A percentile compares a stretch with the other conserved stretches of the same genome.
phyloP scores from a whole-genome alignment of 2,797 vertebrate genomes.

The Sebastes vulpes region DNA sequence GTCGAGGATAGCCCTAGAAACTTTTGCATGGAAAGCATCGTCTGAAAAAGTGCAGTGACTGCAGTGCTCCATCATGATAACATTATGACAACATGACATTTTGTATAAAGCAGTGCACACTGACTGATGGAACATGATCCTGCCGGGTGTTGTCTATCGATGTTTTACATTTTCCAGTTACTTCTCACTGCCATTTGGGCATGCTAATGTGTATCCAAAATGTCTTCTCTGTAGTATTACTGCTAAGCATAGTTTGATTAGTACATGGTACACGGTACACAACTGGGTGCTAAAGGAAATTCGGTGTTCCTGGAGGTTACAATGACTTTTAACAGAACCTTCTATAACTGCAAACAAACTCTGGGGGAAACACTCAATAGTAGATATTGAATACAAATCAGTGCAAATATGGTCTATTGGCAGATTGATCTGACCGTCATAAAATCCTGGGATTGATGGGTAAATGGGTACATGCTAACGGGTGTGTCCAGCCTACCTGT shows the following conservation, averaged over 20 bases:
- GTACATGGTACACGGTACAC: background rate
- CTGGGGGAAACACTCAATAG: background rate
- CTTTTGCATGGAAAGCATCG: background rate
- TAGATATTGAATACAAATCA: background rate
- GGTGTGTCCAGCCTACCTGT: constrained; percentile 87
- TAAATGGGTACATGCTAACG: background rate
- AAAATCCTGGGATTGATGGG: background rate
- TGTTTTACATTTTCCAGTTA: background rate
- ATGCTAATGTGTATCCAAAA: background rate
- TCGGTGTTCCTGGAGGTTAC: background rate
- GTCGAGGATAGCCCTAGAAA: too few species aligned
- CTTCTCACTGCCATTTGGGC: background rate
- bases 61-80: background rate
- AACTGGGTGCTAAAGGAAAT: background rate
- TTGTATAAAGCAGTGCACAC: background rate
- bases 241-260: background rate
- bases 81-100: background rate
- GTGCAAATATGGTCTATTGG: background rate
- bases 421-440: background rate
- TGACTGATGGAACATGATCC: background rate
- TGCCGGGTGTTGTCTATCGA: background rate
- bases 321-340: background rate
- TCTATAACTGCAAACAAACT: background rate
- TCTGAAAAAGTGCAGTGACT: too few species aligned
- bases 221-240: background rate